Evolutionary conservation across 2,888 invertebrate species (phyloP).

Genomic region (Lasioglossum figueresi): DNA sequence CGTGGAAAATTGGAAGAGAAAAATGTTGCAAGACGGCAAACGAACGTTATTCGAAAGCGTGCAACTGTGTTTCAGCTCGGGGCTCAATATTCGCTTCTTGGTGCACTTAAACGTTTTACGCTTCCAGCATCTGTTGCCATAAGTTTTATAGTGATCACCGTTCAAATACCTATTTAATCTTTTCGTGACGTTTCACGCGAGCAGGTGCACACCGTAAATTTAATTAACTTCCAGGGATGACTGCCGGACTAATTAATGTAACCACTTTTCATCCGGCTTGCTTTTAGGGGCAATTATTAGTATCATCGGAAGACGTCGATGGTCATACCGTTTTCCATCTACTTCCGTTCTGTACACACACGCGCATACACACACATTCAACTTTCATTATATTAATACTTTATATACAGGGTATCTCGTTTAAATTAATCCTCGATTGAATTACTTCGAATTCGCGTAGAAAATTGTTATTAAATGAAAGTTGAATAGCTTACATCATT

Average conservation of each 20-base stretch:
- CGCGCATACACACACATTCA: too few relatives aligned
- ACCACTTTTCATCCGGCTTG: neutral
- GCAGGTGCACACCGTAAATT: neutral
- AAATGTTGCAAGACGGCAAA: neutral
- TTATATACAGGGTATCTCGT: neutral
- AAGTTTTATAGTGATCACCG: conserved; percentile 15
- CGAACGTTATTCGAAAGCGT: neutral
- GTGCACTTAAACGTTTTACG: conserved; percentile 16
- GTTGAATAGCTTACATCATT: neutral
- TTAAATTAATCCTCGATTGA: neutral
- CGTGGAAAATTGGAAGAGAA: neutral
- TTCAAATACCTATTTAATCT: conserved; percentile 8
- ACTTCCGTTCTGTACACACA: neutral
- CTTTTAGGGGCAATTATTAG: neutral
- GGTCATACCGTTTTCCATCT: neutral
- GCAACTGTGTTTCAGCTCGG: neutral
- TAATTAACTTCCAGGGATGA: neutral
- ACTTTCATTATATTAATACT: neutral
- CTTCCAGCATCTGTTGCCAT: conserved; percentile 21
- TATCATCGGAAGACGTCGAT: neutral
- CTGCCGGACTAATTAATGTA: conserved; percentile 1
- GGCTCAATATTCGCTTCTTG: conserved; percentile 10
- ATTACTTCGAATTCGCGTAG: neutral
- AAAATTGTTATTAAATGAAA: neutral
- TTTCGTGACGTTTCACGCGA: neutral